These are phyloP conservation scores for Enteromius treurensis DNA, from an alignment of 2,797 vertebrate genomes.

Conservation along the genomic window DNA sequence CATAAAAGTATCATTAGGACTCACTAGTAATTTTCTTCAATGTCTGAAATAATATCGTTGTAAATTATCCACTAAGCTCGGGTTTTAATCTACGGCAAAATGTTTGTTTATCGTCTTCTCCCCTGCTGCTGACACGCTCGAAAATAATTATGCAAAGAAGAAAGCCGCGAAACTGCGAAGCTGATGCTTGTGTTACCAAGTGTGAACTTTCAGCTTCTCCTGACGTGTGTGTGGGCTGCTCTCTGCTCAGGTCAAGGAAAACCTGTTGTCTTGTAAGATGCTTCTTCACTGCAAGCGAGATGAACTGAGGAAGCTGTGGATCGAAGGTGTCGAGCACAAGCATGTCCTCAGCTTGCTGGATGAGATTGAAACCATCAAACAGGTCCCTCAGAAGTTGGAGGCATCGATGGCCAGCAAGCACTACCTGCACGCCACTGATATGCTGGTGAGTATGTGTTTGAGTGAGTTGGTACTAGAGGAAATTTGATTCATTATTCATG, in stretches of 20 bases:
- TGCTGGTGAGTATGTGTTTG: slow-evolving; percentile 85
- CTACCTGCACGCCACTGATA: slow-evolving; percentile 94
- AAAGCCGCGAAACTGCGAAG: not conserved
- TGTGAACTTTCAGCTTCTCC: not conserved
- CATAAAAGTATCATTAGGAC: slow-evolving; percentile 45
- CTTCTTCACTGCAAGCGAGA: slow-evolving; percentile 96
- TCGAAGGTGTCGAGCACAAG: slow-evolving; percentile 98
- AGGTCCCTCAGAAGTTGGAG: slow-evolving; percentile 93
- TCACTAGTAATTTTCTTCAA: slow-evolving; percentile 26
- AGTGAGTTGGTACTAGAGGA: slow-evolving; percentile 8
- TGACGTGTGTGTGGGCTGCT: not conserved
- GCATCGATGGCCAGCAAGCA: slow-evolving; percentile 94
- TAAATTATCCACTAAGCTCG: slow-evolving; percentile 38
- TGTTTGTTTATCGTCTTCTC: slow-evolving; percentile 36
- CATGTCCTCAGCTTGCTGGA: slow-evolving; percentile 95
- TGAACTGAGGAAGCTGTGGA: slow-evolving; percentile 96
- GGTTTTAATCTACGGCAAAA: slow-evolving; percentile 35
- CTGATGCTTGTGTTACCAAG: slow-evolving; percentile 9
- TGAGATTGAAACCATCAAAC: slow-evolving; percentile 98
- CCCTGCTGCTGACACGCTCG: slow-evolving; percentile 13
- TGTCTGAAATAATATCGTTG: slow-evolving; percentile 40
- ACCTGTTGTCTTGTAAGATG: slow-evolving; percentile 97
- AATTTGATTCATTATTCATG: not conserved
- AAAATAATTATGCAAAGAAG: slow-evolving; percentile 36
- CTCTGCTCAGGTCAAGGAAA: slow-evolving; percentile 90